Percentiles rank a stretch among this genome's conserved stretches.
Evolutionary conservation across 2,113 vertebrate species (phyloP).

Genomic region (Nerophis lumbriciformis): DNA sequence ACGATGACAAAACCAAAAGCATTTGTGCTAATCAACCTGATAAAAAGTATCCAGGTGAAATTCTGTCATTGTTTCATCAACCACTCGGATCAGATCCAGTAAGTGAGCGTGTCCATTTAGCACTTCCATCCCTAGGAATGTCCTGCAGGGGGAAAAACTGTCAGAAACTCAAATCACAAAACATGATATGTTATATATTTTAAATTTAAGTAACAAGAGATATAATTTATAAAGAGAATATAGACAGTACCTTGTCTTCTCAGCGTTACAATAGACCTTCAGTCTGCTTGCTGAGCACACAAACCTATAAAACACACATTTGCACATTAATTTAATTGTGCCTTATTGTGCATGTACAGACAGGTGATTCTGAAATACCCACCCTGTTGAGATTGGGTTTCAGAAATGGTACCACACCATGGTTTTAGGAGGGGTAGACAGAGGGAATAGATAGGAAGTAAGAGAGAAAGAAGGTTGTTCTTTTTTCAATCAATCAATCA

Average conservation of each 20-base stretch:
- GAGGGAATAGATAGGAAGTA: too few relatives aligned
- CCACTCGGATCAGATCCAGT: slow-evolving; percentile 75
- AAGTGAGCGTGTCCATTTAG: slow-evolving; percentile 77
- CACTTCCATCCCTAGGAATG: slow-evolving; percentile 87
- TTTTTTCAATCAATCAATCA: too few relatives aligned
- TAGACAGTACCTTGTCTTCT: slow-evolving; percentile 82
- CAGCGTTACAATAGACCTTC: slow-evolving; percentile 86
- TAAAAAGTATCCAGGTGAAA: slow-evolving; percentile 86
- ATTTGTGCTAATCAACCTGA: slow-evolving; percentile 67
- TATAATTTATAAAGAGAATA: not conserved
- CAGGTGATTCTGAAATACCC: too few relatives aligned
- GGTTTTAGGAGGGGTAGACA: too few relatives aligned
- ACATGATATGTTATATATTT: not conserved
- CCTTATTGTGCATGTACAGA: not conserved
- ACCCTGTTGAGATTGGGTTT: too few relatives aligned
- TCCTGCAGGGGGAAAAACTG: slow-evolving; percentile 64
- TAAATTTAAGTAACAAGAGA: not conserved
- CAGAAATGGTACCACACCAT: too few relatives aligned
- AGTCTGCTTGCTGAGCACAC: slow-evolving; percentile 77
- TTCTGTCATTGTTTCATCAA: slow-evolving; percentile 83
- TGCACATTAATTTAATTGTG: not conserved
- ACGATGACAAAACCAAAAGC: not conserved
- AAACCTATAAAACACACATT: slow-evolving; percentile 74
- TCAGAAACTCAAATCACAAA: not conserved
- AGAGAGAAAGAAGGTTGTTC: too few relatives aligned